Conservation (phyloP, 2,888 invertebrate species). For the Seira musarum region DNA sequence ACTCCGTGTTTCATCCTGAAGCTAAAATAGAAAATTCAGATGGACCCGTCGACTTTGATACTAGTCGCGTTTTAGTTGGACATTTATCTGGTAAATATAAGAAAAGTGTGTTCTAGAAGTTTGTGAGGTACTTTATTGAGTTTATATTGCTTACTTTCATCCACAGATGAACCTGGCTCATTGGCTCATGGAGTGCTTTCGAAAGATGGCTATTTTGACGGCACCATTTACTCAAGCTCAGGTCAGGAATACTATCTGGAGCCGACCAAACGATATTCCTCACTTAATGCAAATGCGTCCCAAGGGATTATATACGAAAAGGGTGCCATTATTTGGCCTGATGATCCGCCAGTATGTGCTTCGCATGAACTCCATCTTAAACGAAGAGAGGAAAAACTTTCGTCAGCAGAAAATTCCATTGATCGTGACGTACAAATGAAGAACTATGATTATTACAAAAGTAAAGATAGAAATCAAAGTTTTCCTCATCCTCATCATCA, state of each 20-base stretch:
- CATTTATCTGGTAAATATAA: constrained; percentile 81
- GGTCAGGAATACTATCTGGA: constrained; percentile 88
- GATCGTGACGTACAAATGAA: not conserved
- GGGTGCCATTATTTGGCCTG: constrained; percentile 79
- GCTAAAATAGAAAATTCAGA: constrained; percentile 82
- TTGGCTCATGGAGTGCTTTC: constrained; percentile 90
- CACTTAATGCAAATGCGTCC: constrained; percentile 73
- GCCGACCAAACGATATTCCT: constrained; percentile 76
- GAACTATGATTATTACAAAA: not conserved
- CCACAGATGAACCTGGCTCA: constrained; percentile 85
- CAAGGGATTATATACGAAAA: constrained; percentile 89
- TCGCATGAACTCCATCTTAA: constrained; percentile 77
- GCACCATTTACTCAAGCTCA: constrained; percentile 83
- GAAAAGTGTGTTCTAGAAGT: too few relatives aligned
- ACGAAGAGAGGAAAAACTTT: constrained; percentile 64
- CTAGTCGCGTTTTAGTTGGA: constrained; percentile 83
- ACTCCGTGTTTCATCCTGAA: constrained; percentile 83
- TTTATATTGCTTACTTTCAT: not conserved
- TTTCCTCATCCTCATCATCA: constrained; percentile 10
- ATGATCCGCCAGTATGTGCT: constrained; percentile 74
- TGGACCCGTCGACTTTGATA: constrained; percentile 81
- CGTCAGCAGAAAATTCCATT: constrained; percentile 72
- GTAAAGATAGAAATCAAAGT: not conserved
- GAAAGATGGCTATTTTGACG: constrained; percentile 90
- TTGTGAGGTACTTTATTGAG: not conserved